Base-by-base conservation (phyloP, 2,113 vertebrate genomes). In the Microtus pennsylvanicus region DNA sequence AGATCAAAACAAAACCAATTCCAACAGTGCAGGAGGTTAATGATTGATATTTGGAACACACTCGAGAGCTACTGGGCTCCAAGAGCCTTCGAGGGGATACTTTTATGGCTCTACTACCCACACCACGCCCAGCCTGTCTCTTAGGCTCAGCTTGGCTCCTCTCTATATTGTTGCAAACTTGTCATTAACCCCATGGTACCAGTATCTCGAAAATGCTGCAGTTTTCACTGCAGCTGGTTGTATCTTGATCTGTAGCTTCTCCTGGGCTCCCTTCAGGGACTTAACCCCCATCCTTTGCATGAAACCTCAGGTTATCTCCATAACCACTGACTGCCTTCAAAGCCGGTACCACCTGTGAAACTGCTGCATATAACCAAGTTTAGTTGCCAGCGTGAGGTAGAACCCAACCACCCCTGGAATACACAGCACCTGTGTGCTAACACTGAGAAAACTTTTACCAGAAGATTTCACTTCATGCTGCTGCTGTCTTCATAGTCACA, bases 71-170 rank as follows among this genome's bases (percentile, higher is more conserved):
- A 7, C 50, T 55, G 33, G 50, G 10, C 50, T 81, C 1, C 52
- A 81, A n/a, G 77, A 2, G 16, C n/a, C 35, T 58, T 38, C 35
- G 50, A 1, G 11, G 5, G 3, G 3, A 38, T 0, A 13, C 0
- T 8, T 26, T n/a, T 81, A n/a, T 38, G 30, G 33, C 17, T 80
- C 50, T 80, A 10, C 5, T 58, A 24, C 7, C 78, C 33, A n/a
- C 21, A 81, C 33, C 19, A 13, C 6, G 5, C 30, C 55, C 1
- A 58, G 5, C 8, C 50, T 55, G 9, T 55, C 33, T 26, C 50
- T 21, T 7, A 58, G 35, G 19, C 33, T 58, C 19, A 58, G 33
- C 1, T 58, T 58, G 52, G 11, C 21, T 58, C 5, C 52, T 58
- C 5, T 55, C 33, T n/a, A 24, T 0, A n/a, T 11, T 14, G 33